Conservation (phyloP, 2,888 invertebrate genomes). For the Tiliacea citrago region DNA sequence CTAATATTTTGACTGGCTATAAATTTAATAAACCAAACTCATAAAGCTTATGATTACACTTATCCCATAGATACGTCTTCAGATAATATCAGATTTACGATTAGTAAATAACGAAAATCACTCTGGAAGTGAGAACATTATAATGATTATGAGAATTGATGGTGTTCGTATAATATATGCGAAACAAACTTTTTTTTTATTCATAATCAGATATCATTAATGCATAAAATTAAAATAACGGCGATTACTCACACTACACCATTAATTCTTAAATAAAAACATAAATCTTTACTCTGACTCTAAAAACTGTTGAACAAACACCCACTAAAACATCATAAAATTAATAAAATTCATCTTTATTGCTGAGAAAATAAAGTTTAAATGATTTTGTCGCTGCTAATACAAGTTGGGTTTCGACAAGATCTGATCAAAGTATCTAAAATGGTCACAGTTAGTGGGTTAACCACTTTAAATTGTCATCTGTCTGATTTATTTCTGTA, state of each 20-base stretch:
- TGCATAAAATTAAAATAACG: conserved; percentile 88
- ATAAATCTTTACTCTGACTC: conserved; percentile 87
- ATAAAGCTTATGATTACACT: conserved; percentile 32
- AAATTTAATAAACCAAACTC: conserved; percentile 11
- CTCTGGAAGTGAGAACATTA: conserved; percentile 69
- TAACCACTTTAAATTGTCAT: conserved; percentile 91
- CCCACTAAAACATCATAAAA: conserved; percentile 79
- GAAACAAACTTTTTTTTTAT: conserved; percentile 67
- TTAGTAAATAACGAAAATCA: conserved; percentile 64
- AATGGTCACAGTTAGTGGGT: conserved; percentile 91
- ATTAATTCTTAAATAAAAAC: conserved; percentile 90
- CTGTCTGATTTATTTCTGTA: conserved; percentile 90
- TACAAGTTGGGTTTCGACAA: conserved; percentile 85
- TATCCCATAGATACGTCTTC: conserved; percentile 41
- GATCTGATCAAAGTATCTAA: conserved; percentile 91
- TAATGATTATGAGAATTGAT: conserved; percentile 68
- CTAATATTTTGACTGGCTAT: conserved; percentile 18
- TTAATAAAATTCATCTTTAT: conserved; percentile 78
- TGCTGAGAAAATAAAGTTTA: conserved; percentile 62
- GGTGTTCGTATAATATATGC: conserved; percentile 62
- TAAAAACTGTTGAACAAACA: conserved; percentile 88
- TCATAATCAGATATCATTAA: conserved; percentile 81
- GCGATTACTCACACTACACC: conserved; percentile 85
- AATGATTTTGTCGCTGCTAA: conserved; percentile 66
- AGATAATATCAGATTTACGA: conserved; percentile 60